Conservation (phyloP, 64 coral and sea anemone species). For the Pocillopora verrucosa region DNA sequence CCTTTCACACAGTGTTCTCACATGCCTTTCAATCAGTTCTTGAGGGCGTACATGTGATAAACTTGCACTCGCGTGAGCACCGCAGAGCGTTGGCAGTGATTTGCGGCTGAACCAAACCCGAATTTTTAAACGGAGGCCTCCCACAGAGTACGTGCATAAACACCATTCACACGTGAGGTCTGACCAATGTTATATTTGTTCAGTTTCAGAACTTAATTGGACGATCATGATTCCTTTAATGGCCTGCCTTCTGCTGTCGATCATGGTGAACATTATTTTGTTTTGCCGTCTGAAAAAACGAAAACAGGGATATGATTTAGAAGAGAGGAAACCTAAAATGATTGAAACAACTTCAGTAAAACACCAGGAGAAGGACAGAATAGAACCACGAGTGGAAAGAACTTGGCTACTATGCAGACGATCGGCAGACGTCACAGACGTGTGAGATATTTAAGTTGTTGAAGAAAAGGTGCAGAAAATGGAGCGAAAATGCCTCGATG, state of each 20-base stretch:
- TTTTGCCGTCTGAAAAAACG: constrained; percentile 36
- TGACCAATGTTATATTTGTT: not conserved
- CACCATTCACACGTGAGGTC: not conserved
- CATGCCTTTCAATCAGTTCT: too few species aligned
- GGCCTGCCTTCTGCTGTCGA: constrained; percentile 32
- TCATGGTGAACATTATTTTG: constrained; percentile 21
- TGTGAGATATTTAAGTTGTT: not conserved
- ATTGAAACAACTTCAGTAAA: not conserved
- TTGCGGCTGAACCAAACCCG: too few species aligned
- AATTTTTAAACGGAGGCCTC: too few species aligned
- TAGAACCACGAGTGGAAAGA: not conserved
- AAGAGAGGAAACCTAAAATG: not conserved
- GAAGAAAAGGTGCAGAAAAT: not conserved
- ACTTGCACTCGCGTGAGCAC: too few species aligned
- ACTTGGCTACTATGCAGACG: constrained; percentile 2
- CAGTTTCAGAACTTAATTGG: constrained; percentile 33
- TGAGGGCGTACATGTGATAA: too few species aligned
- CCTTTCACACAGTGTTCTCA: too few species aligned
- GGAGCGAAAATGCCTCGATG: not conserved
- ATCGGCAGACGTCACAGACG: not conserved
- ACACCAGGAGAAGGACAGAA: not conserved
- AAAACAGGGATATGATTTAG: not conserved
- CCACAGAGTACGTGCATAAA: too few species aligned
- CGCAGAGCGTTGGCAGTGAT: too few species aligned
- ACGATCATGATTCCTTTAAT: constrained; percentile 23